Evolutionary conservation across 2,113 vertebrate genomes (phyloP), one percentile per base, ranked within the genome.

Genomic region (Pachycephala philippinensis): DNA sequence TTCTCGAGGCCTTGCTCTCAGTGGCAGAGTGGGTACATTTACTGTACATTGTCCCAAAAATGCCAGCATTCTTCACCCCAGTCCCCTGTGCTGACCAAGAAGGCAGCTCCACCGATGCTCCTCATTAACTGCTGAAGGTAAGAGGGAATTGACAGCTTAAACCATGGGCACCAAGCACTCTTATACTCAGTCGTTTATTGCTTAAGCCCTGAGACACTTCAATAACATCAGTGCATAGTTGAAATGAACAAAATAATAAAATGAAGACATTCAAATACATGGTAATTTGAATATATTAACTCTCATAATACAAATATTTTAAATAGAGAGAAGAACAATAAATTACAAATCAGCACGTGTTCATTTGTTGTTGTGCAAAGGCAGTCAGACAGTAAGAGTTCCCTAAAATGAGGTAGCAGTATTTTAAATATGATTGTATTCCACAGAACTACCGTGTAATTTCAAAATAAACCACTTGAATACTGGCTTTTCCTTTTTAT

Each of bases 301-400:
- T 97, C 94, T 95, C 9, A 30, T 89, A 87, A 96, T 52, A 98
- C 83, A 95, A 80, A 88, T 80, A 82, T 9, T 82, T 98, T 98
- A 98, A 98, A 98, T 98, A 98, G 50, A 83, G 74, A 50, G 63
- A 68, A 91, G 82, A 93, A 92, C 37, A 98, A 98, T 98, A 98
- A 98, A 96, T 98, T 98, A 98, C 2, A 10, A 12, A 16, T 93
- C 68, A 72, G 84, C 61, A 86, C 81, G 64, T 31, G 27, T 54
- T 56, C 66, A 10, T 23, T 64, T 11, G 30, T 63, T 75, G 53
- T 39, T n/a, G 7, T 57, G 88, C 80, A 76, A 77, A 94, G 86
- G 83, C 79, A 44, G 16, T 40, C 7, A 37, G 88, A 66, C 45
- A 65, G 3, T n/a, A 33, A 60, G 1, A 45, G 35, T 28, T 89